Evolutionary conservation across 2,113 vertebrate genomes (phyloP).

Genomic region (Isurus oxyrinchus): DNA sequence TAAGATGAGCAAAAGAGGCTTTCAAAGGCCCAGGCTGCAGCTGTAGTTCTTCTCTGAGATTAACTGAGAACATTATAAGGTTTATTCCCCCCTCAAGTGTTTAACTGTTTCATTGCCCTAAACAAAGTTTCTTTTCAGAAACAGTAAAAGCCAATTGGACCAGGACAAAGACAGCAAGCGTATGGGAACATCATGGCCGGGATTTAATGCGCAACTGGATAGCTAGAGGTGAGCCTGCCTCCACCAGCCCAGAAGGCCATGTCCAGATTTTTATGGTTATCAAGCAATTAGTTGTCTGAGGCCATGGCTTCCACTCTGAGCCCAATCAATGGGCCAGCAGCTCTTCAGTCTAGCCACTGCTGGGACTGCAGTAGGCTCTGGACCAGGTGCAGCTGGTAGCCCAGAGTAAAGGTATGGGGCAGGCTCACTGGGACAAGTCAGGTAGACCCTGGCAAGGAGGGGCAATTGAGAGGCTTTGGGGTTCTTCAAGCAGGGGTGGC

Average conservation of each 20-base stretch:
- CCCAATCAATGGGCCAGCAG: neutral
- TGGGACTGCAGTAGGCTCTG: neutral
- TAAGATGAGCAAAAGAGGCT: neutral
- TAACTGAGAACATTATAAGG: neutral
- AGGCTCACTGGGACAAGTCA: too few species aligned
- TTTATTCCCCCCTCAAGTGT: neutral
- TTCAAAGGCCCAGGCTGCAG: conserved; percentile 3
- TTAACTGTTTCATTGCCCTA: neutral
- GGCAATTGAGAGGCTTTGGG: neutral
- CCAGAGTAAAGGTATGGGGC: neutral
- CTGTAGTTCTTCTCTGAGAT: neutral
- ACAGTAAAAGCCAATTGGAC: neutral
- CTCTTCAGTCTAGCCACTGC: neutral
- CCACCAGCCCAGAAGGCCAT: neutral
- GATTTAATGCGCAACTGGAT: neutral
- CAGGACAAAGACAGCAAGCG: neutral
- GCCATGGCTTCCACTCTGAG: neutral
- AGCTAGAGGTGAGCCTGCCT: neutral
- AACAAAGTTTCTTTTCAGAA: neutral
- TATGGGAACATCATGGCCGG: neutral
- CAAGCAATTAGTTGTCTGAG: neutral
- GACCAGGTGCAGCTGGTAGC: neutral
- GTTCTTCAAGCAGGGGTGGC: neutral
- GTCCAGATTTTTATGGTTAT: neutral
- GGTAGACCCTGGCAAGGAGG: neutral